Percentiles rank a stretch among this genome's conserved stretches.
Conservation (phyloP, 2,797 vertebrate genomes). For the Atherinosoma microstoma region DNA sequence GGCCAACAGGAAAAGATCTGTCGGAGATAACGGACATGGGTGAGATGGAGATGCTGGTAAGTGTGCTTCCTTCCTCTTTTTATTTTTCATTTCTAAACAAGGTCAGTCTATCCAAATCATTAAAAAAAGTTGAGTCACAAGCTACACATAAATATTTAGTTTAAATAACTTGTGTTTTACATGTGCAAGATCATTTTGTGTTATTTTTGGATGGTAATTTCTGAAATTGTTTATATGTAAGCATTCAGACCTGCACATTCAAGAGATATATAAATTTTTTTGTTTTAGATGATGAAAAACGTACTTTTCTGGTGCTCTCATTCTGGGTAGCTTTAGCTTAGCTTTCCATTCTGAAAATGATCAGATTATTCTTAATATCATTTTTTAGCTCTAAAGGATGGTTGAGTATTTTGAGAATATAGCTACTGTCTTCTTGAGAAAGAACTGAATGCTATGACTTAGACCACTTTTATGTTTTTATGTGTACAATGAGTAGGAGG, state of each 20-base stretch:
- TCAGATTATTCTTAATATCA: neutral
- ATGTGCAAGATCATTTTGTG: neutral
- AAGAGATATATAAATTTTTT: too few species aligned
- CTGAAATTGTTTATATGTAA: neutral
- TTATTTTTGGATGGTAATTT: neutral
- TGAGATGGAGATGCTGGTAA: conserved; percentile 72
- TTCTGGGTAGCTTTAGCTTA: neutral
- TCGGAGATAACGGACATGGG: conserved; percentile 50
- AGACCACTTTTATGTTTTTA: neutral
- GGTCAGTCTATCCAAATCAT: conserved; percentile 5
- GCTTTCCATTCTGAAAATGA: neutral
- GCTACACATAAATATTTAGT: neutral
- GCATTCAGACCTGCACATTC: neutral
- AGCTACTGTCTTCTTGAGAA: neutral
- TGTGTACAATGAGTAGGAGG: neutral
- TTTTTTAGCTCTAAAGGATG: neutral
- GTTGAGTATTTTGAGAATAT: neutral
- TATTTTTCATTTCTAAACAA: neutral
- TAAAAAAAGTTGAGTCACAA: neutral
- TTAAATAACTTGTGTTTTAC: neutral
- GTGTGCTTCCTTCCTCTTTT: conserved; percentile 25
- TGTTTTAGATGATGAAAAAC: too few species aligned
- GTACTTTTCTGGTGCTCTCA: too few species aligned
- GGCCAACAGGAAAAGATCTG: conserved; percentile 52
- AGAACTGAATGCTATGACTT: neutral